Percentiles rank a stretch among this genome's conserved stretches.
Evolutionary conservation across 2,113 vertebrate genomes (phyloP).

Genomic region (Psophia crepitans): DNA sequence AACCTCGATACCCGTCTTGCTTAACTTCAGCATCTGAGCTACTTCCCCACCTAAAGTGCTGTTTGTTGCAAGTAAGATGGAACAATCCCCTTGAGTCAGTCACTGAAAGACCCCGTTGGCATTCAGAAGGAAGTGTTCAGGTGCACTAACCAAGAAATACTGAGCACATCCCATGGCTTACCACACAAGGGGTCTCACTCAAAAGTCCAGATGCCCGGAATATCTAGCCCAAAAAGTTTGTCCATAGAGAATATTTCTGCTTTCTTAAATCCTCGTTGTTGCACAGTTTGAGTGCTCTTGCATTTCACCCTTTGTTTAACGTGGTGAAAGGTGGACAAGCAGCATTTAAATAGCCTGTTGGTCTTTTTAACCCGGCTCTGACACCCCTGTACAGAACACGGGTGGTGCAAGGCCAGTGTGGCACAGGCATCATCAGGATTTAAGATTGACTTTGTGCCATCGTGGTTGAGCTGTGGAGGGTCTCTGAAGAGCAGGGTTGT

Average conservation of each 20-base stretch:
- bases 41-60: neutral
- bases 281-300: neutral
- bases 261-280: neutral
- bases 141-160: neutral
- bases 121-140: neutral
- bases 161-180: neutral
- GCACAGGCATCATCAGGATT: neutral
- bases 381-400: fast-evolving
- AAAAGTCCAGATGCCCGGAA: neutral
- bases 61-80: neutral
- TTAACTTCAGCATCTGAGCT: neutral
- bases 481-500: neutral
- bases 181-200: neutral
- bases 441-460: neutral
- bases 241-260: neutral
- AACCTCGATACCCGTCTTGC: neutral
- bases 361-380: neutral
- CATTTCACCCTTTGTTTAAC: neutral
- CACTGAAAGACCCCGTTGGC: neutral
- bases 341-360: neutral
- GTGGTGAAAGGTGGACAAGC: neutral
- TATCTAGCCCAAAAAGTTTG: neutral
- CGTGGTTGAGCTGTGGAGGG: neutral
- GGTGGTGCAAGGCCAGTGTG: neutral
- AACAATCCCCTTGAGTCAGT: neutral